These are phyloP conservation scores for Protaetia brevitarsis DNA, from an alignment of 1,140 invertebrate genomes.

Conservation along the genomic window DNA sequence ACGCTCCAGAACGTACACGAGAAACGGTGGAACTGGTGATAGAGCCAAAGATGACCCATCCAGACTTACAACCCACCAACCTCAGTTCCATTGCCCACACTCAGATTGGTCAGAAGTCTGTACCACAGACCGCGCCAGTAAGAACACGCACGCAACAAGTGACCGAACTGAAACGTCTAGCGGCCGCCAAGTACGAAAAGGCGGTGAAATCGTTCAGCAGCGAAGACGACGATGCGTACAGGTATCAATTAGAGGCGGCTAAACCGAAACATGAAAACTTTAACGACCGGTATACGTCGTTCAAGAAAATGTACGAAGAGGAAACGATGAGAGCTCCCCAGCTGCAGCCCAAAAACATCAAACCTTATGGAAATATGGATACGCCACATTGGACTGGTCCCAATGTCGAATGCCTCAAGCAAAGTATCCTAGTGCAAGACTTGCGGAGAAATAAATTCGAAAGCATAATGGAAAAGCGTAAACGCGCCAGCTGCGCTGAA, in stretches of 20 bases:
- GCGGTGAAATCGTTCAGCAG: background rate
- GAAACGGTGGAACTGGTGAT: no score
- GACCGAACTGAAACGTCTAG: background rate
- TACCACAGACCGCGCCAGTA: background rate
- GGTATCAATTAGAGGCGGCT: slow-evolving; percentile 9
- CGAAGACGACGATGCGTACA: background rate
- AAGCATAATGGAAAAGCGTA: background rate
- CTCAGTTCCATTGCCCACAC: background rate
- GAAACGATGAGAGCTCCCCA: background rate
- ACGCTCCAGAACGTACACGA: background rate
- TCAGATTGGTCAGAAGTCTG: background rate
- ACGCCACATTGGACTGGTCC: background rate
- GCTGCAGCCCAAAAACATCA: slow-evolving; percentile 19
- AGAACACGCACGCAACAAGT: background rate
- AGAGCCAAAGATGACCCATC: no score
- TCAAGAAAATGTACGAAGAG: background rate
- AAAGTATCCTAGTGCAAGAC: background rate
- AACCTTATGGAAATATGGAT: slow-evolving; percentile 8
- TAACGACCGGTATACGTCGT: background rate
- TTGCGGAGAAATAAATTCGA: background rate
- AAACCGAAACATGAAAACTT: background rate
- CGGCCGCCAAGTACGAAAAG: background rate
- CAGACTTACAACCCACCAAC: no score
- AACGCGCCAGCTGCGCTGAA: background rate
- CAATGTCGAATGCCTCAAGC: background rate